Evolutionary conservation across 1,140 invertebrate genomes (phyloP).

Genomic region (Dinothrombium tinctorium): DNA sequence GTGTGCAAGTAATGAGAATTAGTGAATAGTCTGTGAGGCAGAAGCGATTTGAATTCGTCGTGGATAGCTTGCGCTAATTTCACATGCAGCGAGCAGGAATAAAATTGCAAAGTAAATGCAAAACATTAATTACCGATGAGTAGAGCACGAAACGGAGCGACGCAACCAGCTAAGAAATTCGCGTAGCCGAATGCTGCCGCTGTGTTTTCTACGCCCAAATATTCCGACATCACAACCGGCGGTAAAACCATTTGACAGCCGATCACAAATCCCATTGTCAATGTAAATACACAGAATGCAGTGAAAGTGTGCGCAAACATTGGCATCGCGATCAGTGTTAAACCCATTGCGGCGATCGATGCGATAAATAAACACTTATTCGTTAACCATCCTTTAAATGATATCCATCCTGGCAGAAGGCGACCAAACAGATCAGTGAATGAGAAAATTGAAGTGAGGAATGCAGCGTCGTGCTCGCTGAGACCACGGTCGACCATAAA

Average conservation of each 20-base stretch:
- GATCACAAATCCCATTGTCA: constrained; percentile 12
- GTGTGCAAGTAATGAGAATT: too few species aligned
- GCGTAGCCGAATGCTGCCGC: too few species aligned
- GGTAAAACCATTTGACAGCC: constrained; percentile 14
- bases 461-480: constrained; percentile 8
- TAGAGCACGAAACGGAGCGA: too few species aligned
- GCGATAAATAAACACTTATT: constrained; percentile 8
- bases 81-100: too few species aligned
- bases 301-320: constrained; percentile 5
- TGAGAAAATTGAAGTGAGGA: constrained; percentile 14
- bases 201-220: too few species aligned
- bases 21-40: too few species aligned
- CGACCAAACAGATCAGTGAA: constrained; percentile 15
- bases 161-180: too few species aligned
- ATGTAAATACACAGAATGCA: constrained; percentile 8
- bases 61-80: too few species aligned
- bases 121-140: too few species aligned
- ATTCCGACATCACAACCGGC: constrained; percentile 13
- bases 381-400: constrained; percentile 9
- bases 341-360: constrained; percentile 11
- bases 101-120: too few species aligned
- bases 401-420: constrained; percentile 13
- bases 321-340: constrained; percentile 8
- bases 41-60: too few species aligned
- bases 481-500: constrained; percentile 1